Percentiles rank a stretch among this genome's conserved stretches.
Evolutionary conservation across 2,888 invertebrate genomes (phyloP).

Genomic region (Chironomus riparius): DNA sequence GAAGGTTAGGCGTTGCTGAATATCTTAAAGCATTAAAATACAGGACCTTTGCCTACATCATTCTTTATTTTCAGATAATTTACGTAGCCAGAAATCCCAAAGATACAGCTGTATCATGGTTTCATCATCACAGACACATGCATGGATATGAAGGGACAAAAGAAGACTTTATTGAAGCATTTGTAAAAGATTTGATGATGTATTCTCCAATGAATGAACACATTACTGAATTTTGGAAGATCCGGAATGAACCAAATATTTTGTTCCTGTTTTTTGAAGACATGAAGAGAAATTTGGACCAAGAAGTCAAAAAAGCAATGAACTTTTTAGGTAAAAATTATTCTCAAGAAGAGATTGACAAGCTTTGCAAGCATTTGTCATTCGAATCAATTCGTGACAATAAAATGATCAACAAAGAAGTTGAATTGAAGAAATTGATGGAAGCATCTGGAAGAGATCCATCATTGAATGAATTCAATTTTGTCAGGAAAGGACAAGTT

Average conservation of each 20-base stretch:
- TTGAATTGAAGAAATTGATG: too few species aligned
- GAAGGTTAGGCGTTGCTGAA: too few species aligned
- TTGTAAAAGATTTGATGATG: slow-evolving; percentile 28
- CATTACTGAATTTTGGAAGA: slow-evolving; percentile 33
- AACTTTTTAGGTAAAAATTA: slow-evolving; percentile 29
- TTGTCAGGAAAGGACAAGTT: too few species aligned
- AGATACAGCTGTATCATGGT: neutral
- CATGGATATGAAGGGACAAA: slow-evolving; percentile 11
- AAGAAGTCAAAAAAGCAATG: slow-evolving; percentile 29
- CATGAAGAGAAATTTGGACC: slow-evolving; percentile 32
- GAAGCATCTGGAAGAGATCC: too few species aligned
- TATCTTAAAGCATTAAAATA: too few species aligned
- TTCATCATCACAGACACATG: slow-evolving; percentile 20
- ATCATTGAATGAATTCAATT: too few species aligned
- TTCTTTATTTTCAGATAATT: too few species aligned
- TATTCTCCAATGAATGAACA: slow-evolving; percentile 32
- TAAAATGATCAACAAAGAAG: too few species aligned
- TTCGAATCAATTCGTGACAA: slow-evolving; percentile 29
- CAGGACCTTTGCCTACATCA: too few species aligned
- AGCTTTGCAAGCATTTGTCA: slow-evolving; percentile 29
- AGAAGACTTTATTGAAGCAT: slow-evolving; percentile 27
- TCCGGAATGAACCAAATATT: slow-evolving; percentile 32
- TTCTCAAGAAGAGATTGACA: slow-evolving; percentile 18
- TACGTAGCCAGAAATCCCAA: neutral
- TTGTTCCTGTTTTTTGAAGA: slow-evolving; percentile 34